Base-by-base conservation (phyloP, 2,888 invertebrate genomes). In the Muscina levida region DNA sequence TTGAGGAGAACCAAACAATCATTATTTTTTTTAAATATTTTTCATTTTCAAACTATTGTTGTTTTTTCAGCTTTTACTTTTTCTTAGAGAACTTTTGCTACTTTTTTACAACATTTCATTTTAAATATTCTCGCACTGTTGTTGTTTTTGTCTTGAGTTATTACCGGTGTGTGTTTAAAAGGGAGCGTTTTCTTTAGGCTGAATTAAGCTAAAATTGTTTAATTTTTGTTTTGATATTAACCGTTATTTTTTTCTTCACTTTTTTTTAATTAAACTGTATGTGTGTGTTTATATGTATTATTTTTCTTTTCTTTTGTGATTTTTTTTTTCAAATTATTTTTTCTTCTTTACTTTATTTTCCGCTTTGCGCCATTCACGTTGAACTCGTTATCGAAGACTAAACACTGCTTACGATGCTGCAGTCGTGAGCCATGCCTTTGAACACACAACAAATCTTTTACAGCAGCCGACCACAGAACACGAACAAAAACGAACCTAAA, bases 371-470 rank as follows among this genome's bases (percentile, higher is more conserved):
- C 73, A 74, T 77, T 57, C 77, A 75, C 77, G 77, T 74, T 79
- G 79, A 79, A 79, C 73, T 82, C 82, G 79, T 75, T 73, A 77
- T 82, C 77, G 73, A 77, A 82, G 82, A 82, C 82, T 82, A 72
- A 79, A 77, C 68, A 68, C 42, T 72, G 62, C 37, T 75, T 62
- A 68, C 81, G 81, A 81, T 81, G 77, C 81, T 81, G 74, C 44
- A 48, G 77, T 81, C 81, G 77, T 77, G 74, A 75, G 68, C 66
- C 74, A 65, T 75, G 74, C 72, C 77, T 77, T 72, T 62, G 53
- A 80, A 42, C 62, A 42, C 42, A 62, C 42, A 42, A 31, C 31
- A 31, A 31, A 31, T 31, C 31, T 31, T 31, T 31, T 31, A 8
- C 65, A 59, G n/a, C 8, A 53, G 42, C 62, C 62, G 42, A 62